A percentile compares a stretch with the other conserved stretches of the same genome.
These are phyloP conservation scores for Tenthredo notha DNA, from an alignment of 2,888 invertebrate species.

Conservation along the genomic window DNA sequence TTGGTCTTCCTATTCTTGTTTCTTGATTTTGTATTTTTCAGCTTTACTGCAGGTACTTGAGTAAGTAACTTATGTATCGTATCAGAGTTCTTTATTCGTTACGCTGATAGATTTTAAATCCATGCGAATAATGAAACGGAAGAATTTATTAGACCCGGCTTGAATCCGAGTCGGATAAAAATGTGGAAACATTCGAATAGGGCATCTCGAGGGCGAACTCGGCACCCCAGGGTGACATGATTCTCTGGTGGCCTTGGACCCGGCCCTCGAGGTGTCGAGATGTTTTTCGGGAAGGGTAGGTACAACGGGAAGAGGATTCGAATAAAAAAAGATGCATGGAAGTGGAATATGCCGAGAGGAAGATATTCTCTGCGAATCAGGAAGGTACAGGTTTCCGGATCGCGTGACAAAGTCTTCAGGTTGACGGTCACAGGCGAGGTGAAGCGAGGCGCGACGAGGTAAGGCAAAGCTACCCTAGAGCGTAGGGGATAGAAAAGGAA, in stretches of 20 bases:
- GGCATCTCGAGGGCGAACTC: neutral
- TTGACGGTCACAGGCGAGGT: neutral
- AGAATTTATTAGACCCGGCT: neutral
- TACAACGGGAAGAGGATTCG: constrained; percentile 6
- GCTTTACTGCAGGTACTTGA: constrained; percentile 9
- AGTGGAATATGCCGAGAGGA: constrained; percentile 15
- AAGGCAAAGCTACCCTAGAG: neutral
- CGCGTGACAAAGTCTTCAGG: neutral
- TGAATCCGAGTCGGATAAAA: neutral
- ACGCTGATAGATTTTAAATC: neutral
- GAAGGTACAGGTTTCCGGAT: constrained; percentile 30
- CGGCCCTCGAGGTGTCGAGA: constrained; percentile 22
- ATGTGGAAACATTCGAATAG: neutral
- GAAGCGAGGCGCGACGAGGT: neutral
- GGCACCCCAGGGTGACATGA: neutral
- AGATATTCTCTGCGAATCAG: constrained; percentile 33
- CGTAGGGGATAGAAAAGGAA: constrained; percentile 1
- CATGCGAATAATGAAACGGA: constrained; percentile 12
- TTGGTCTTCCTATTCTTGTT: neutral
- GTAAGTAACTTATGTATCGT: constrained; percentile 31
- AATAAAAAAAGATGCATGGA: neutral
- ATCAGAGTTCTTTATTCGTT: constrained; percentile 9
- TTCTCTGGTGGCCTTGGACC: constrained; percentile 14
- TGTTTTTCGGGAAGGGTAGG: constrained; percentile 21
- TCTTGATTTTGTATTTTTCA: neutral